Conservation (phyloP, 2,113 vertebrate species). For the Danionella cerebrum region DNA sequence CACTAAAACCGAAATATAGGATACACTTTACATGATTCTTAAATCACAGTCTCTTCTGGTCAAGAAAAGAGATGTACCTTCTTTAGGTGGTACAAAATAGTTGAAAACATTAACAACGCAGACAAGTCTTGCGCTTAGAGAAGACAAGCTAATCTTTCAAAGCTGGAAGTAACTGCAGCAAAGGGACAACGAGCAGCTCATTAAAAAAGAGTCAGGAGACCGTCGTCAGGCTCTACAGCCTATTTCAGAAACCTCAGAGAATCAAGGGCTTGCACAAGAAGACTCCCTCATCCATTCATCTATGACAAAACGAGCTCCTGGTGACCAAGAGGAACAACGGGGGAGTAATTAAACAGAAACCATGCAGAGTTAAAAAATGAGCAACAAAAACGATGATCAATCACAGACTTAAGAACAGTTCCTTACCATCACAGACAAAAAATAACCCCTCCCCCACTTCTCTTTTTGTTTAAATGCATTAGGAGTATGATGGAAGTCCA, state of each 20-base stretch:
- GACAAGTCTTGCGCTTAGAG: background rate
- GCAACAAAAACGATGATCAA: background rate
- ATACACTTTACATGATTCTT: too few relatives aligned
- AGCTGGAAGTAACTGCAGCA: background rate
- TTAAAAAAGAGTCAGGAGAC: background rate
- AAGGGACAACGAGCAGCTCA: background rate
- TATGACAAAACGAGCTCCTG: conserved; percentile 9
- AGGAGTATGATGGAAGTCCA: too few relatives aligned
- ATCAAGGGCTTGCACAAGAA: background rate
- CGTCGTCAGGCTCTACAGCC: background rate
- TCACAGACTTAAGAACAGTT: background rate
- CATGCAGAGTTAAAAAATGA: background rate
- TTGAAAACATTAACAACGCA: background rate
- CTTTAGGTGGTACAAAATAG: background rate
- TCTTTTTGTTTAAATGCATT: too few relatives aligned
- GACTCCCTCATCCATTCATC: background rate
- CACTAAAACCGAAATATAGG: too few relatives aligned
- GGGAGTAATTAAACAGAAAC: conserved; percentile 12
- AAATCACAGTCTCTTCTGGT: too few relatives aligned
- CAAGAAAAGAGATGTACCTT: background rate
- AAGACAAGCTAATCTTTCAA: conserved; percentile 12
- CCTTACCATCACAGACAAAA: too few relatives aligned
- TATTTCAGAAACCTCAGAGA: background rate
- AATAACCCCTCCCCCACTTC: too few relatives aligned
- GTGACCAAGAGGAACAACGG: background rate